These are phyloP conservation scores for Phrynocephalus vlangalii DNA, from an alignment of 2,797 vertebrate genomes.

Conservation along the genomic window DNA sequence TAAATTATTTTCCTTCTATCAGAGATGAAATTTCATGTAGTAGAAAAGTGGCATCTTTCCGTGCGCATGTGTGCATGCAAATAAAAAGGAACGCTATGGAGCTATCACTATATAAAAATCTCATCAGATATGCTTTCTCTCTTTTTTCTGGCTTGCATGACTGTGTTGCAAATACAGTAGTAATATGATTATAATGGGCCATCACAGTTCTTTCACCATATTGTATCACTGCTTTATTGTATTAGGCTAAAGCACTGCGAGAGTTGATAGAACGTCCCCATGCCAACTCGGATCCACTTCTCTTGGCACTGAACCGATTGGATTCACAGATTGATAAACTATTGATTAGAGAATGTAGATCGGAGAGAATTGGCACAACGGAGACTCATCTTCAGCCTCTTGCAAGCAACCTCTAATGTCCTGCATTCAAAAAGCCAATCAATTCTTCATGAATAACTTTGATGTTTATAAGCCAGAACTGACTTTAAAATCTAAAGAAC, in stretches of 20 bases:
- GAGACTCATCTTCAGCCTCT: conserved; percentile 84
- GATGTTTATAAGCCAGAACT: conserved; percentile 81
- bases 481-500: conserved; percentile 81
- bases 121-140: conserved; percentile 78
- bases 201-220: conserved; percentile 81
- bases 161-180: conserved; percentile 77
- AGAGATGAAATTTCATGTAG: conserved; percentile 64
- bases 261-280: conserved; percentile 86
- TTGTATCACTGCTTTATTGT: conserved; percentile 87
- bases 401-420: conserved; percentile 83
- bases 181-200: conserved; percentile 80
- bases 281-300: conserved; percentile 85
- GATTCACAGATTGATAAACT: conserved; percentile 85
- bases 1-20: conserved; percentile 62
- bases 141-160: conserved; percentile 79
- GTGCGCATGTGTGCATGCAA: conserved; percentile 78
- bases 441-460: conserved; percentile 78
- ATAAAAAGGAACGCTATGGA: conserved; percentile 72
- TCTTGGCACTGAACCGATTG: conserved; percentile 84
- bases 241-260: conserved; percentile 86
- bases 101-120: conserved; percentile 75
- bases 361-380: conserved; percentile 80
- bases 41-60: conserved; percentile 64
- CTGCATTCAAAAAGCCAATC: conserved; percentile 76
- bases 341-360: conserved; percentile 83